phyloP scores from a whole-genome alignment of 2,113 vertebrate genomes.

The Alexandromys fortis region DNA sequence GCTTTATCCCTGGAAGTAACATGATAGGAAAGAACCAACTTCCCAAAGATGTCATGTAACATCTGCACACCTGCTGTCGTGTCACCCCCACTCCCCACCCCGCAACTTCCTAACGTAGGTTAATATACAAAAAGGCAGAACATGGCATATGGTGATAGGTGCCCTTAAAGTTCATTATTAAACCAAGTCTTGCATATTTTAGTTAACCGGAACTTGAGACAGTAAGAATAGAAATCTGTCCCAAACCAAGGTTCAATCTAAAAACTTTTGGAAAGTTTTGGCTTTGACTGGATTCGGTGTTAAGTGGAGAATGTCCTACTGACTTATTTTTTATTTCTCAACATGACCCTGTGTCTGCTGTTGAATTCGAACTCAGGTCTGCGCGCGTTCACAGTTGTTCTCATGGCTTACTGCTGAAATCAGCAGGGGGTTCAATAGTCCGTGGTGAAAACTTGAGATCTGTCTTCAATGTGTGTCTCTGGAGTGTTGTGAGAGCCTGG shows the following conservation, averaged over 20 bases:
- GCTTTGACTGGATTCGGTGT: background rate
- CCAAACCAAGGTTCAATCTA: background rate
- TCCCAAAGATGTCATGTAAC: background rate
- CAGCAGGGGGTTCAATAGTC: background rate
- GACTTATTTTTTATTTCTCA: background rate
- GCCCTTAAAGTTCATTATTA: constrained; percentile 36
- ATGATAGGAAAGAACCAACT: background rate
- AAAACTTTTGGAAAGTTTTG: background rate
- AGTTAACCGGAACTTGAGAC: constrained; percentile 23
- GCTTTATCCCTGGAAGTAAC: background rate
- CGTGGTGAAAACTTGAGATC: background rate
- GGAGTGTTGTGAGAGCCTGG: background rate
- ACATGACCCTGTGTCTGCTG: background rate
- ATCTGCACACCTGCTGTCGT: too few species aligned
- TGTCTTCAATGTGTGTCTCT: background rate
- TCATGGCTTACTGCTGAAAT: background rate
- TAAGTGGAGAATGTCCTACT: constrained; percentile 24
- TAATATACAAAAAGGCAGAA: background rate
- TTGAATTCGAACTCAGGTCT: background rate
- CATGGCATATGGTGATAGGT: background rate
- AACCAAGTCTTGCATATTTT: constrained; percentile 25
- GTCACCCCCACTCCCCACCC: too few species aligned
- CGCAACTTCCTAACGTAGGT: background rate
- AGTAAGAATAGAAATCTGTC: constrained; percentile 6
- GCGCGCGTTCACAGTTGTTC: background rate